phyloP scores from a whole-genome alignment of 2,113 vertebrate species.

The Eulacestoma nigropectus region DNA sequence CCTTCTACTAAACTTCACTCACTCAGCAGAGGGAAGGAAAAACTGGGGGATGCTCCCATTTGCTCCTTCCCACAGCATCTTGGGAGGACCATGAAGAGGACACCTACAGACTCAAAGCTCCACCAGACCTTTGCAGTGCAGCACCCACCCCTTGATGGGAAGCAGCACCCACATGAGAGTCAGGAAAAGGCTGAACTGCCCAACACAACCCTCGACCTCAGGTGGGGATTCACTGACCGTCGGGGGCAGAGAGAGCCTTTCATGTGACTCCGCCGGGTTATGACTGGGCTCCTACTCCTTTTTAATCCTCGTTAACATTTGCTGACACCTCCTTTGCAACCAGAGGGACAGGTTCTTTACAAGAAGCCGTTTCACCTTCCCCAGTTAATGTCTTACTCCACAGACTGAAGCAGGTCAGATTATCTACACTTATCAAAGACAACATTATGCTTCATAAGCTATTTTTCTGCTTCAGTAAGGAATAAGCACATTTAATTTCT shows the following conservation, averaged over 20 bases:
- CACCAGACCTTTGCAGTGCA: not conserved
- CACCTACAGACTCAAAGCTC: not conserved
- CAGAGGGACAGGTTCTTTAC: constrained; percentile 15
- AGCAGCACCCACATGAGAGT: accelerated
- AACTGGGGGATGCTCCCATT: not conserved
- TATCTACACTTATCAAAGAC: constrained; percentile 33
- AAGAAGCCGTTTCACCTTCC: not conserved
- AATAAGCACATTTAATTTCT: not conserved
- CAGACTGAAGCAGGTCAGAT: not conserved
- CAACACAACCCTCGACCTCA: not conserved
- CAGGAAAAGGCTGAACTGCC: accelerated
- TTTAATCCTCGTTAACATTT: not conserved
- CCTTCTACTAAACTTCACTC: not conserved
- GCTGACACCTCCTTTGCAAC: constrained; percentile 33
- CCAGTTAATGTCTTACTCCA: not conserved
- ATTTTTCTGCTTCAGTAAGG: constrained; percentile 48
- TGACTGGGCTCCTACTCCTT: not conserved
- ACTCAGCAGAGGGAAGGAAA: not conserved
- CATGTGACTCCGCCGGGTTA: not conserved
- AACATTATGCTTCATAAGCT: constrained; percentile 25
- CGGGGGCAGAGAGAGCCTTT: not conserved
- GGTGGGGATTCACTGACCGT: not conserved
- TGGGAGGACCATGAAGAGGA: not conserved
- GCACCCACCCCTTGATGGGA: not conserved
- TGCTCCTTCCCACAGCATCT: not conserved